Conservation (phyloP, 1,140 invertebrate species). For the Drosophila willistoni region DNA sequence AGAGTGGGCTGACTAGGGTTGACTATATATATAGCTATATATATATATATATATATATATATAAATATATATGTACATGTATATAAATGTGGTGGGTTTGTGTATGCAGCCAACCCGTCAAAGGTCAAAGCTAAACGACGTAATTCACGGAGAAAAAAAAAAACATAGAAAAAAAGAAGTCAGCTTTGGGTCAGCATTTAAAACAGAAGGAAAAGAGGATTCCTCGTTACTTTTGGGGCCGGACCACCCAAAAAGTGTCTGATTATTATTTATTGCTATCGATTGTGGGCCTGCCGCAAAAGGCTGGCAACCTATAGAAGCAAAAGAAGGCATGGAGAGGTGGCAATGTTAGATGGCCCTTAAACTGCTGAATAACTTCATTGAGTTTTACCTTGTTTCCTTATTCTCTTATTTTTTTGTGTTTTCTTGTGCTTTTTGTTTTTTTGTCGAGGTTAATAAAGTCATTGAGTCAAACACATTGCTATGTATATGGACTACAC, state of each 20-base stretch:
- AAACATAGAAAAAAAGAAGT: slow-evolving; percentile 8
- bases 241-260: slow-evolving; percentile 5
- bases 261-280: slow-evolving; percentile 59
- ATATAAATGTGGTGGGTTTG: slow-evolving; percentile 3
- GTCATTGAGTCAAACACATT: slow-evolving; percentile 21
- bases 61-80: not conserved
- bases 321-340: no score
- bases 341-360: not conserved
- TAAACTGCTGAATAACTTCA: slow-evolving; percentile 29
- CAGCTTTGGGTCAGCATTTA: slow-evolving; percentile 8
- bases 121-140: slow-evolving; percentile 65
- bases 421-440: not conserved
- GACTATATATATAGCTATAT: slow-evolving; percentile 10
- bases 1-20: slow-evolving; percentile 36
- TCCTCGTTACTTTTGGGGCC: slow-evolving; percentile 6
- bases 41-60: no score
- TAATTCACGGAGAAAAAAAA: slow-evolving; percentile 41
- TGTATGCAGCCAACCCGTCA: slow-evolving; percentile 52
- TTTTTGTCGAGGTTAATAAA: slow-evolving; percentile 34
- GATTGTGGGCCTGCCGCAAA: slow-evolving; percentile 15
- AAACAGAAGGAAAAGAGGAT: slow-evolving; percentile 15
- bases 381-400: slow-evolving; percentile 18
- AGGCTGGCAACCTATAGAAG: not conserved
- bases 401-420: not conserved
- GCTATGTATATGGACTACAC: not conserved